phyloP scores from a whole-genome alignment of 2,888 invertebrate genomes.

The Drosophila flavopinicola region DNA sequence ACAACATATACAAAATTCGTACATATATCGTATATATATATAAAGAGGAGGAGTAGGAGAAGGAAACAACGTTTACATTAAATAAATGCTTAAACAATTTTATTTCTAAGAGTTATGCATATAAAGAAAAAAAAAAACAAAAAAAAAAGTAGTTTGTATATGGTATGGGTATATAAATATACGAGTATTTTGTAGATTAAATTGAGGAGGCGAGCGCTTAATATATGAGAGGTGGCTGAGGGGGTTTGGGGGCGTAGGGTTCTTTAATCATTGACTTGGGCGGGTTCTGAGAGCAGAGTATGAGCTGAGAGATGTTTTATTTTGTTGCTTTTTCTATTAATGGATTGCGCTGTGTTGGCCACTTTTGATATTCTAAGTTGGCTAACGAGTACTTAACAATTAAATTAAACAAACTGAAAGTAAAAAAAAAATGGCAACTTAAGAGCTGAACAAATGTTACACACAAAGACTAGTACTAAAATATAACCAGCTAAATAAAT shows the following conservation, averaged over 20 bases:
- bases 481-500: conserved; percentile 23
- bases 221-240: conserved; percentile 21
- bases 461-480: conserved; percentile 25
- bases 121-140: conserved; percentile 12
- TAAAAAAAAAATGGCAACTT: conserved; percentile 25
- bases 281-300: conserved; percentile 16
- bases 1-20: conserved; percentile 15
- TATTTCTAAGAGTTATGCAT: conserved; percentile 42
- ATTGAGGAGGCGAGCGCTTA: conserved; percentile 48
- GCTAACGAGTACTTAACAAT: conserved; percentile 14
- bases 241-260: conserved; percentile 5
- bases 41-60: conserved; percentile 6
- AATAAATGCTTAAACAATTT: conserved; percentile 58
- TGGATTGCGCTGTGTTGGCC: conserved; percentile 15
- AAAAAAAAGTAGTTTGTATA: conserved; percentile 8
- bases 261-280: conserved; percentile 3
- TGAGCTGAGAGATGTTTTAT: conserved; percentile 36
- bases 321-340: conserved; percentile 7
- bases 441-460: conserved; percentile 19
- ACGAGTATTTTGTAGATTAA: conserved; percentile 40
- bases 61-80: conserved; percentile 57
- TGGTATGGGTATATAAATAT: conserved; percentile 18
- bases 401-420: conserved; percentile 3
- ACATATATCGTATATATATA: conserved; percentile 16
- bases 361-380: conserved; percentile 20